Conservation (phyloP, 2,888 invertebrate species). For the Cynaeus angustus region DNA sequence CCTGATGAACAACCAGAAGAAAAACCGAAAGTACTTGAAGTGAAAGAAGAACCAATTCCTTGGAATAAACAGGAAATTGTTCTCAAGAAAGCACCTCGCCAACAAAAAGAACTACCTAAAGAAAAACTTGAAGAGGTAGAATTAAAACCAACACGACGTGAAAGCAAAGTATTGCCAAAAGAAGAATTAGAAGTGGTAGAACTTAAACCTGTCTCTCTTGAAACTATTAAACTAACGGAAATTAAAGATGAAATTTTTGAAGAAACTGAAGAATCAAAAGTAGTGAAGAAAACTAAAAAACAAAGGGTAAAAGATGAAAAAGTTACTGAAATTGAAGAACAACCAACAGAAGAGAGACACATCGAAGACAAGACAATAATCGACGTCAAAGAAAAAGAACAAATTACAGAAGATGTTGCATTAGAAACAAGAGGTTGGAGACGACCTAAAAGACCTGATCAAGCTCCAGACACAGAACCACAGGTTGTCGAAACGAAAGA, state of each 20-base stretch:
- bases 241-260: constrained; percentile 57
- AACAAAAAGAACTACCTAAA: constrained; percentile 48
- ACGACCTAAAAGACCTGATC: constrained; percentile 37
- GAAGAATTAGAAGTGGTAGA: constrained; percentile 58
- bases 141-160: constrained; percentile 46
- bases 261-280: constrained; percentile 66
- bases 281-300: constrained; percentile 58
- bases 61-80: constrained; percentile 43
- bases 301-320: constrained; percentile 57
- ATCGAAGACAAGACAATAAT: constrained; percentile 9
- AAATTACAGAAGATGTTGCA: constrained; percentile 24
- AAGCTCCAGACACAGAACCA: constrained; percentile 32
- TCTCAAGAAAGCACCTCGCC: constrained; percentile 42
- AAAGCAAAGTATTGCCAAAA: constrained; percentile 60
- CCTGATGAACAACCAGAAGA: constrained; percentile 59
- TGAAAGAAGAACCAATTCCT: constrained; percentile 54
- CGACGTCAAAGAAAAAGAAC: constrained; percentile 3
- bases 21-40: constrained; percentile 57
- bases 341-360: background rate
- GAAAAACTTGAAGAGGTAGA: constrained; percentile 58
- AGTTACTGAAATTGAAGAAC: constrained; percentile 66
- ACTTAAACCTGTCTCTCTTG: constrained; percentile 57
- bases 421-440: constrained; percentile 40
- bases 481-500: constrained; percentile 41
- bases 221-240: constrained; percentile 42